A percentile compares a stretch with the other conserved stretches of the same genome.
phyloP scores from a whole-genome alignment of 1,140 invertebrate species.

The Papilio xuthus region DNA sequence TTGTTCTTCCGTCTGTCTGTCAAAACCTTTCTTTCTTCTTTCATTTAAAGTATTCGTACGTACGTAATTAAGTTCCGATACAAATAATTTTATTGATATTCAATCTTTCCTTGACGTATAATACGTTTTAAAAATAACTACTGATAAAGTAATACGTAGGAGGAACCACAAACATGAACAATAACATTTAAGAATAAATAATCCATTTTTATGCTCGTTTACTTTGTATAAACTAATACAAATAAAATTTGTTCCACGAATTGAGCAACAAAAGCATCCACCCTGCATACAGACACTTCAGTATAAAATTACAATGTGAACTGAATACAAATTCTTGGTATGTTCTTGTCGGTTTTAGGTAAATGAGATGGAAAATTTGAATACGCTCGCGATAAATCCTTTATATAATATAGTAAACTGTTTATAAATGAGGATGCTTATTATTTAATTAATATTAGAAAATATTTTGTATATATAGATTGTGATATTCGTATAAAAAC shows the following conservation, averaged over 20 bases:
- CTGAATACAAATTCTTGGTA: constrained; percentile 21
- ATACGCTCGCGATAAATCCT: background rate
- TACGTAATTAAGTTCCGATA: too few species aligned
- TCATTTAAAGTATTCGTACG: too few species aligned
- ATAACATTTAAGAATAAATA: constrained; percentile 1
- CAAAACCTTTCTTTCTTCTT: too few species aligned
- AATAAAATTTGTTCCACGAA: constrained; percentile 23
- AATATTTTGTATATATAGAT: too few species aligned
- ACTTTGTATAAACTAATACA: constrained; percentile 7
- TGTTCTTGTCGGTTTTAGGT: constrained; percentile 24
- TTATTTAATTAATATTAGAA: background rate
- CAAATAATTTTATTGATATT: too few species aligned
- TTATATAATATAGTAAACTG: background rate
- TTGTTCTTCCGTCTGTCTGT: too few species aligned
- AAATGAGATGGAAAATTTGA: constrained; percentile 25
- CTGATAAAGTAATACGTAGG: background rate
- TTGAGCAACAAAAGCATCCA: constrained; percentile 3
- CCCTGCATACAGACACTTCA: constrained; percentile 15
- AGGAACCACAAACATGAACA: background rate
- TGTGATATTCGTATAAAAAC: too few species aligned
- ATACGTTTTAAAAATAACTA: too few species aligned
- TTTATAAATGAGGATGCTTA: background rate
- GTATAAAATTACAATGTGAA: constrained; percentile 28
- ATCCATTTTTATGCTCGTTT: background rate
- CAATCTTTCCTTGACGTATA: too few species aligned